Evolutionary conservation across 2,888 invertebrate genomes (phyloP), one percentile per base, ranked within the genome.

Genomic region (Bedellia somnulentella): DNA sequence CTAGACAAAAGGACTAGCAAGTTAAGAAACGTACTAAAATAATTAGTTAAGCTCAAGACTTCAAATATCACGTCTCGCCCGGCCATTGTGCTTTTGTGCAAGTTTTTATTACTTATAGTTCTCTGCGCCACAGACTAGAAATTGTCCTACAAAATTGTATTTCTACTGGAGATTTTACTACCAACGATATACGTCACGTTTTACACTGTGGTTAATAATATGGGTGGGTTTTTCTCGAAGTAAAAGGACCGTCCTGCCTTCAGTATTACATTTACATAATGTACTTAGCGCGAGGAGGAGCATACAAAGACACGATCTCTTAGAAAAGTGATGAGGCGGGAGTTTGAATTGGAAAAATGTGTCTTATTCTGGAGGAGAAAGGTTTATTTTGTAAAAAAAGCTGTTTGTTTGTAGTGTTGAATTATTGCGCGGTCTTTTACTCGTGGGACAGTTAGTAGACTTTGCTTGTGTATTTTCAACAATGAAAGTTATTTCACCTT

Each of bases 191-290:
- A n/a, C n/a, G n/a, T n/a, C n/a, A n/a, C n/a, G 42, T 41, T 37
- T 34, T 44, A 41, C 38, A 37, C 49, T 54, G 38, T 45, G 45
- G 40, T 34, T 50, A 54, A 63, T 55, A 54, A 52, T 53, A 58
- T 52, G 58, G 59, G 59, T 54, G 57, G 60, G 59, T 50, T 53
- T 48, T 52, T 50, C 51, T 45, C 45, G 52, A 43, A 49, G 54
- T 49, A 52, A 51, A 47, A 52, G 52, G 47, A 49, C 50, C 48
- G 49, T 51, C 55, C 57, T 58, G 58, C 60, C 62, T 58, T 51
- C 45, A 50, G 55, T 58, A 63, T 67, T 56, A 64, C 57, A 68
- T 67, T 67, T 63, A 60, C 68, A 68, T 68, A 68, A 67, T 60
- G 57, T 62, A 61, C 61, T 66, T 63, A 64, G 57, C 46, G 48